These are phyloP conservation scores for Carcharodon carcharias DNA, from an alignment of 2,797 vertebrate species.

Conservation along the genomic window DNA sequence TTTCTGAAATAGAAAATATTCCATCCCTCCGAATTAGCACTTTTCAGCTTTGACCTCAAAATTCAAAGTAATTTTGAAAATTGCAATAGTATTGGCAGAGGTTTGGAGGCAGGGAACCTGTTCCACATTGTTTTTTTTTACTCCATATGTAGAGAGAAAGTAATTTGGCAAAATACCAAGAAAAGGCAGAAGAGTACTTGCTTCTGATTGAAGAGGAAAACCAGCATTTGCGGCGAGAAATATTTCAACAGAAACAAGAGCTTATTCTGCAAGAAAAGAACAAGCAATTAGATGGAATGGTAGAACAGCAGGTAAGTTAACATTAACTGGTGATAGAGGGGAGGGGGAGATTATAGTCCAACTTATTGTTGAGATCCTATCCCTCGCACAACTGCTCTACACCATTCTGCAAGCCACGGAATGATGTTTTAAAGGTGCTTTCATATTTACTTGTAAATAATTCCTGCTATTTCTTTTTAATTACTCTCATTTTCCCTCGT, in stretches of 20 bases:
- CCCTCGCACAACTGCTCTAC: neutral
- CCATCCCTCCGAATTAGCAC: neutral
- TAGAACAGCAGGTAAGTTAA: conserved; percentile 23
- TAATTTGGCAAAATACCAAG: conserved; percentile 12
- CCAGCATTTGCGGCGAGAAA: neutral
- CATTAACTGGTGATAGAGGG: neutral
- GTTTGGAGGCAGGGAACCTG: neutral
- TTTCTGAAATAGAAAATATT: neutral
- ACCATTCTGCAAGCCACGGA: neutral
- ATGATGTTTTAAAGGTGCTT: neutral
- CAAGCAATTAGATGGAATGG: neutral
- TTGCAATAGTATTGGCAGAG: neutral
- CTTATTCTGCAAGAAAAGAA: neutral
- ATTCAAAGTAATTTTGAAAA: neutral
- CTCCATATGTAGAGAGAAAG: conserved; percentile 8
- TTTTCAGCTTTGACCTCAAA: neutral
- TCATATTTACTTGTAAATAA: neutral
- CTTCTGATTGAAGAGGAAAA: conserved; percentile 29
- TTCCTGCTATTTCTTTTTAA: neutral
- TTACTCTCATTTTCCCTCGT: neutral
- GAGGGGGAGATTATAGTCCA: neutral
- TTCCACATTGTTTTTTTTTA: neutral
- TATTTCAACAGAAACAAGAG: conserved; percentile 10
- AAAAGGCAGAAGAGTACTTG: conserved; percentile 21
- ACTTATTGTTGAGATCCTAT: neutral